phyloP scores from a whole-genome alignment of 2,113 vertebrate species.

The Lagopus leucura region DNA sequence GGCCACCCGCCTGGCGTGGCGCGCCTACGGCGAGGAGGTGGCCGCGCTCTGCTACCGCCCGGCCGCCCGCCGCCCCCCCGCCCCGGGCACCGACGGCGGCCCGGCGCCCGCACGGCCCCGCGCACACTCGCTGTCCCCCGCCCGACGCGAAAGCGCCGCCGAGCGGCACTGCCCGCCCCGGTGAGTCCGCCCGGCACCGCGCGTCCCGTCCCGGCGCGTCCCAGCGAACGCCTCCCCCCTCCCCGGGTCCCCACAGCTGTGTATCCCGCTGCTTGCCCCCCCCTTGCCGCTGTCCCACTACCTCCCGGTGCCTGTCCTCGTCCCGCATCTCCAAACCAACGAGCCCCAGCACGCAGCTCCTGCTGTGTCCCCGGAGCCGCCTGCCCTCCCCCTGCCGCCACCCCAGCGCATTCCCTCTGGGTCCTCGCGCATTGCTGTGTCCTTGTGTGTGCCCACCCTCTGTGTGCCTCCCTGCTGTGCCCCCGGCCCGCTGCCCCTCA shows the following conservation, averaged over 20 bases:
- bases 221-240: no score
- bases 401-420: no score
- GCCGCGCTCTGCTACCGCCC: conserved; percentile 94
- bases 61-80: conserved; percentile 70
- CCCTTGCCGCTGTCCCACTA: no score
- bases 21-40: conserved; percentile 89
- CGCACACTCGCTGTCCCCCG: conserved; percentile 16
- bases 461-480: conserved; percentile 83
- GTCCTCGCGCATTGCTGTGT: no score
- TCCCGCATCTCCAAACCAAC: neutral
- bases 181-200: neutral
- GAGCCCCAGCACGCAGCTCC: fast-evolving
- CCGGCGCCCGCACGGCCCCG: neutral
- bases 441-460: conserved; percentile 53
- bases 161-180: conserved; percentile 1
- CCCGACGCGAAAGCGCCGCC: conserved; percentile 26
- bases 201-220: no score
- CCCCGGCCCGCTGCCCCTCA: no score
- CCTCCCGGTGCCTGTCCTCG: no score
- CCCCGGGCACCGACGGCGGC: neutral
- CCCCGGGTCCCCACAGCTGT: no score
- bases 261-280: no score
- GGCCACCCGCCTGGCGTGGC: conserved; percentile 92
- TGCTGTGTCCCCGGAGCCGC: no score
- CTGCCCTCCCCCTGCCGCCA: no score